Base-by-base conservation (phyloP, 2,888 invertebrate species). In the Panopea generosa region DNA sequence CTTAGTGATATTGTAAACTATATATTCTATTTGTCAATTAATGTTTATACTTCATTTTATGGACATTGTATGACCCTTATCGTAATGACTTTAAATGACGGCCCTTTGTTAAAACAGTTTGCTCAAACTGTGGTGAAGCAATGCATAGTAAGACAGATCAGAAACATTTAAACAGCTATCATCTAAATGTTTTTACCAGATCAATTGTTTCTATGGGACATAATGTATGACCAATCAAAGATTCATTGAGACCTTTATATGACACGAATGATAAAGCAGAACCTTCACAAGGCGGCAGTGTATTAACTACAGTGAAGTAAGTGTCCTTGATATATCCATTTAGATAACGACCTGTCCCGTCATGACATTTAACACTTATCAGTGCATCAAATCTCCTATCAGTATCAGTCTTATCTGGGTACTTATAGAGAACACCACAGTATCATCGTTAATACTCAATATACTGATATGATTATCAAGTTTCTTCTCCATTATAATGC, bases 301-400 rank as follows among this genome's bases (percentile, higher is more conserved):
- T 60, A 26, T 18, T 27, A 7, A 60, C n/a, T 6, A n/a, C 40
- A 27, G 26, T 20, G 20, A 60, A 14, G 29, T 60, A 24, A 20
- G 14, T 40, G 9, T 16, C 1, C 3, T 2, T n/a, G 6, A 47
- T 47, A 14, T 45, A 29, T 2, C 6, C 27, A 16, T 7, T 6
- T 6, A 60, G 24, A 2, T 22, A 40, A 26, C 1, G 1, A 18
- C 60, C 22, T 18, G 27, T 11, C 7, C 3, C 4, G n/a, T 26
- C 47, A 60, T 20, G 24, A 9, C 26, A 3, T n/a, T 47, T 47
- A 60, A 60, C 24, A 27, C 60, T 18, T 60, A 18, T 18, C 45
- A 26, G 18, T 60, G 45, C 2, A 47, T 60, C 26, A 60, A 60
- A 45, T 60, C 60, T 2, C 60, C 60, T 24, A 60, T 45, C 3